Evolutionary conservation across 1,140 invertebrate species (phyloP).

Genomic region (Harpegnathos saltator): DNA sequence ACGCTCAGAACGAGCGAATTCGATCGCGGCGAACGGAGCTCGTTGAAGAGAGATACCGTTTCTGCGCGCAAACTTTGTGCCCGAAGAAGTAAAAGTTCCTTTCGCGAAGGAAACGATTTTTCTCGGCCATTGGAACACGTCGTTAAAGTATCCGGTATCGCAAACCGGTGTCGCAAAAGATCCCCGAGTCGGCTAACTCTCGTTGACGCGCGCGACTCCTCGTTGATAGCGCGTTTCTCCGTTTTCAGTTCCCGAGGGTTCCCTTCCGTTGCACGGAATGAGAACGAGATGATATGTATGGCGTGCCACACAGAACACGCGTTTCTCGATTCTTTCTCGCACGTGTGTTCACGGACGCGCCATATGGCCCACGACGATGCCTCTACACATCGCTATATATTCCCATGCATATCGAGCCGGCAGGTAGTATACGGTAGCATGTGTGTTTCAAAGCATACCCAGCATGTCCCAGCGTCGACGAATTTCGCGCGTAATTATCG

Average conservation of each 20-base stretch:
- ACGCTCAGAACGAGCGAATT: slow-evolving; percentile 1
- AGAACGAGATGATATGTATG: slow-evolving; percentile 3
- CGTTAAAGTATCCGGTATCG: too few relatives aligned
- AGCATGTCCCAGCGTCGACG: slow-evolving; percentile 2
- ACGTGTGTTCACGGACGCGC: slow-evolving; percentile 62
- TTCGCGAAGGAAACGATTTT: too few relatives aligned
- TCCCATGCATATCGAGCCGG: slow-evolving; percentile 73
- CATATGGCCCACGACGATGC: slow-evolving; percentile 76
- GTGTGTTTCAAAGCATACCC: slow-evolving; percentile 38
- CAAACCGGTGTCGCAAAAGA: too few relatives aligned
- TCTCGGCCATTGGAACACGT: too few relatives aligned
- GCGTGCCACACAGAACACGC: slow-evolving; percentile 9
- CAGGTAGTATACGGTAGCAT: slow-evolving; percentile 66
- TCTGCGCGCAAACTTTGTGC: background rate
- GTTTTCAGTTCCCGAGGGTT: background rate
- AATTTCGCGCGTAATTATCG: slow-evolving; percentile 22
- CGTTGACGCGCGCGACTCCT: background rate
- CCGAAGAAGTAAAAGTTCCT: background rate
- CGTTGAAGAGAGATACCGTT: background rate
- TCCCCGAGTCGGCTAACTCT: too few relatives aligned
- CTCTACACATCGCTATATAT: slow-evolving; percentile 77
- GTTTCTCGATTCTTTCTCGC: slow-evolving; percentile 61
- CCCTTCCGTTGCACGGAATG: slow-evolving; percentile 20
- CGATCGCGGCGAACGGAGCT: slow-evolving; percentile 5
- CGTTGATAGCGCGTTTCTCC: background rate